phyloP scores from a whole-genome alignment of 2,797 vertebrate genomes.

The Clarias laeviceps region DNA sequence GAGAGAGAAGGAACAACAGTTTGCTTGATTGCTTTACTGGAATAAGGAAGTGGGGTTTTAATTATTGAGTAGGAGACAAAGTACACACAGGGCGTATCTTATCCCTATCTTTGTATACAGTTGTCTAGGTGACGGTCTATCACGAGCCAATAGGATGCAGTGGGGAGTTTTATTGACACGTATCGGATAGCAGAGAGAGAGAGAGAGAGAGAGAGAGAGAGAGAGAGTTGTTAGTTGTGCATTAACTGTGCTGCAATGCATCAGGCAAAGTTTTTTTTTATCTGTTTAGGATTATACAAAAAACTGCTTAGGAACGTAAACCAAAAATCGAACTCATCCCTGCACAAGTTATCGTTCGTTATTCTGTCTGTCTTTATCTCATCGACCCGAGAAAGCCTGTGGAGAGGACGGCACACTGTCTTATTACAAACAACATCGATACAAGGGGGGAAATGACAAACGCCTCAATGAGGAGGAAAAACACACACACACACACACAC shows the following conservation, averaged over 20 bases:
- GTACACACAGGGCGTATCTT: slow-evolving; percentile 46
- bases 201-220: not conserved
- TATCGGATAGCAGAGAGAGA: slow-evolving; percentile 36
- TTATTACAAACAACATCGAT: not conserved
- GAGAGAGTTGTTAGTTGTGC: slow-evolving; percentile 31
- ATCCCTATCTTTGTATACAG: slow-evolving; percentile 37
- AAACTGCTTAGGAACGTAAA: not conserved
- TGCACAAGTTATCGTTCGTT: not conserved
- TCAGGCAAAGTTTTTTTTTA: not conserved
- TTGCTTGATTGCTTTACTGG: not conserved
- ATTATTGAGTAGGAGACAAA: slow-evolving; percentile 49
- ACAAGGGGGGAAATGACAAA: not conserved
- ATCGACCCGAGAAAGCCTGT: not conserved
- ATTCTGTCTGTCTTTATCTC: not conserved
- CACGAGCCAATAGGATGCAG: slow-evolving; percentile 19
- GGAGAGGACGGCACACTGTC: not conserved
- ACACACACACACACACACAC: not conserved
- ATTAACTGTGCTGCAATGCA: slow-evolving; percentile 15
- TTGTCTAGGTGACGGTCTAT: slow-evolving; percentile 42
- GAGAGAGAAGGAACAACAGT: not conserved
- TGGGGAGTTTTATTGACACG: not conserved
- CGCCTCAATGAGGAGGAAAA: not conserved
- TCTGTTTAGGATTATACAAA: not conserved
- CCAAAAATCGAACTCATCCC: slow-evolving; percentile 1
- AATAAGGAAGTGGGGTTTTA: slow-evolving; percentile 51